Evolutionary conservation across 2,797 vertebrate species (phyloP).

Genomic region (Onychomys arenicola): DNA sequence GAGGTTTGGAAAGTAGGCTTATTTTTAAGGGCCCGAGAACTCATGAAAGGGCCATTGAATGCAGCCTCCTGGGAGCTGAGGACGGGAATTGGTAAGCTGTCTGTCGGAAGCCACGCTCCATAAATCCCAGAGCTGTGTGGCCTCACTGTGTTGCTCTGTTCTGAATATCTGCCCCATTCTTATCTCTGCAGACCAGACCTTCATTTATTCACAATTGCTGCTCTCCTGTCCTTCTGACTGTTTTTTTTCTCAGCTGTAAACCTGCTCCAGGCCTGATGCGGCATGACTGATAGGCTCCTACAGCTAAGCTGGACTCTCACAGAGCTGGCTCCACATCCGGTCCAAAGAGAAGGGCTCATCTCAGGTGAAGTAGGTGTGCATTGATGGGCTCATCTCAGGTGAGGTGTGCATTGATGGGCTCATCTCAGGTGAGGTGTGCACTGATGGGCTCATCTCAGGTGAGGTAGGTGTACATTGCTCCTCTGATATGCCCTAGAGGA

Average conservation of each 20-base stretch:
- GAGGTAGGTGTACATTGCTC: too few relatives aligned
- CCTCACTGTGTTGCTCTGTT: constrained; percentile 10
- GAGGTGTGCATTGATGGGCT: neutral
- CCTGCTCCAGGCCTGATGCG: neutral
- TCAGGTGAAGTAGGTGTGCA: neutral
- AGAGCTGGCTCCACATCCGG: neutral
- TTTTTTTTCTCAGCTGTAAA: constrained; percentile 37
- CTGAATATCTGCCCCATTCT: constrained; percentile 29
- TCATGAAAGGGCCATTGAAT: neutral
- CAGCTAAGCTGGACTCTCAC: neutral
- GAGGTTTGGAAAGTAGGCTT: neutral
- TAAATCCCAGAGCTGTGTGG: neutral
- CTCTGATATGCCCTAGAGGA: neutral
- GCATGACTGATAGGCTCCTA: neutral
- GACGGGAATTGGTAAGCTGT: neutral
- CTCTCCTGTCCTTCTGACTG: constrained; percentile 8
- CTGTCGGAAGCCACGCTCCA: neutral
- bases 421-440: too few relatives aligned
- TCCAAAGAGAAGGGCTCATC: neutral
- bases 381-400: too few relatives aligned
- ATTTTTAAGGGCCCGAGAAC: constrained; percentile 42
- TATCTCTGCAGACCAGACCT: constrained; percentile 62
- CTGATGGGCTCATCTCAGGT: too few relatives aligned
- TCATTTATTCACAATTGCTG: neutral
- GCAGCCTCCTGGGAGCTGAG: neutral